A percentile compares a stretch with the other conserved stretches of the same genome.
Evolutionary conservation across 2,888 invertebrate genomes (phyloP).

Genomic region (Ophion ventricosus): DNA sequence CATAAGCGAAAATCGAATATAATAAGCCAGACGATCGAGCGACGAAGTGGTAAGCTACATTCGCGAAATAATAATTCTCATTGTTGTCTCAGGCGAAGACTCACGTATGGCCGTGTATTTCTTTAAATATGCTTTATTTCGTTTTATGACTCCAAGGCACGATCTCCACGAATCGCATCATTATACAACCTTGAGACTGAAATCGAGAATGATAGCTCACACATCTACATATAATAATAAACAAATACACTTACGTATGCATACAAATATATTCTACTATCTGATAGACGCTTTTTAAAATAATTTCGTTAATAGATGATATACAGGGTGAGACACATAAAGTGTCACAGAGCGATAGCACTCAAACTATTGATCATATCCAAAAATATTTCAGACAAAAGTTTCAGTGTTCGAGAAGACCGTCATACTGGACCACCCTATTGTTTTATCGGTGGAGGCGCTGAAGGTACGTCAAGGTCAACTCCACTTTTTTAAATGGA

Average conservation of each 20-base stretch:
- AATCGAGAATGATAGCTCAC: slow-evolving; percentile 23
- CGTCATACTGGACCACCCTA: too few relatives aligned
- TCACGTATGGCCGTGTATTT: slow-evolving; percentile 37
- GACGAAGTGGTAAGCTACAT: slow-evolving; percentile 39
- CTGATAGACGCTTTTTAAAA: too few relatives aligned
- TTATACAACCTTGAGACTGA: slow-evolving; percentile 50
- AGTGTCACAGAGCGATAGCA: too few relatives aligned
- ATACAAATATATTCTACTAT: too few relatives aligned
- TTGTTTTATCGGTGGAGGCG: too few relatives aligned
- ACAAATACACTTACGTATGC: neutral
- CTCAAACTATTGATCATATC: too few relatives aligned
- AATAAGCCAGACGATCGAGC: slow-evolving; percentile 44
- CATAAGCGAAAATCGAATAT: neutral
- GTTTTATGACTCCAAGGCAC: slow-evolving; percentile 23
- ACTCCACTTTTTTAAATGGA: too few relatives aligned
- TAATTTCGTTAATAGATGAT: too few relatives aligned
- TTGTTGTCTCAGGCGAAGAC: slow-evolving; percentile 12
- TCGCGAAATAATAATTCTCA: slow-evolving; percentile 55
- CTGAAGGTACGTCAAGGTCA: too few relatives aligned
- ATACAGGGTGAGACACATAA: too few relatives aligned
- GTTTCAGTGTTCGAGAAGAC: too few relatives aligned
- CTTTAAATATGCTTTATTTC: slow-evolving; percentile 15
- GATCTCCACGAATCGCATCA: slow-evolving; percentile 14
- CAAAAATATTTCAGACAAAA: too few relatives aligned
- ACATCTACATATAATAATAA: neutral